phyloP scores from a whole-genome alignment of 2,113 vertebrate species.

The Beaufortia kweichowensis region DNA sequence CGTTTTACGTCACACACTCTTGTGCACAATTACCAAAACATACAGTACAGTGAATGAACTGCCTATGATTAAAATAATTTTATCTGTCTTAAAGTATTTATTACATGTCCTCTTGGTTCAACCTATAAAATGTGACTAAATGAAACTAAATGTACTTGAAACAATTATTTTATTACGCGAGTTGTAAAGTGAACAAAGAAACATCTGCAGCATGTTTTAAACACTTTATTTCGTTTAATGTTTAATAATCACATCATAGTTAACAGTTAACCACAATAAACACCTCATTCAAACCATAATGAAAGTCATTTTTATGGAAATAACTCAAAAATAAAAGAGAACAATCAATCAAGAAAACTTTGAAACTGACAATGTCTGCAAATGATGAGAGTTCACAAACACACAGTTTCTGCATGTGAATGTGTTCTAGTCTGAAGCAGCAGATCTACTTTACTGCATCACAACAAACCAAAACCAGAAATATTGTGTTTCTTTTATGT shows the following conservation, averaged over 20 bases:
- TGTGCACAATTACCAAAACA: too few species aligned
- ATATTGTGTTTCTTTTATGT: neutral
- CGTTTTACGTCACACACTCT: too few species aligned
- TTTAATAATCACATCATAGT: conserved; percentile 81
- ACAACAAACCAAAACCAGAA: neutral
- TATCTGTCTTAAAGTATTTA: too few species aligned
- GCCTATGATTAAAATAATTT: too few species aligned
- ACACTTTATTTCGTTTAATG: conserved; percentile 71
- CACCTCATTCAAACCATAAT: conserved; percentile 69
- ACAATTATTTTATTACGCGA: too few species aligned
- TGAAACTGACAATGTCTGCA: too few species aligned
- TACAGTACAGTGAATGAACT: too few species aligned
- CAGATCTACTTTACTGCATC: neutral
- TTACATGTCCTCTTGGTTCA: too few species aligned
- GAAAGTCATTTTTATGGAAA: conserved; percentile 63
- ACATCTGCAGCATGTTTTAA: conserved; percentile 48
- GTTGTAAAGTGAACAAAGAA: neutral
- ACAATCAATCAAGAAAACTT: conserved; percentile 58
- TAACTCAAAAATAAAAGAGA: conserved; percentile 62
- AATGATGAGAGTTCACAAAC: too few species aligned
- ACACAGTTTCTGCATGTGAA: conserved; percentile 66
- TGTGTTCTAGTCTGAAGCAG: conserved; percentile 40
- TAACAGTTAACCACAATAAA: conserved; percentile 80
- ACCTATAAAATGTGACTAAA: too few species aligned
- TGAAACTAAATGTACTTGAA: too few species aligned